A percentile compares a stretch with the other conserved stretches of the same genome.
Evolutionary conservation across 2,113 vertebrate genomes (phyloP).

Genomic region (Leucoraja erinaceus): DNA sequence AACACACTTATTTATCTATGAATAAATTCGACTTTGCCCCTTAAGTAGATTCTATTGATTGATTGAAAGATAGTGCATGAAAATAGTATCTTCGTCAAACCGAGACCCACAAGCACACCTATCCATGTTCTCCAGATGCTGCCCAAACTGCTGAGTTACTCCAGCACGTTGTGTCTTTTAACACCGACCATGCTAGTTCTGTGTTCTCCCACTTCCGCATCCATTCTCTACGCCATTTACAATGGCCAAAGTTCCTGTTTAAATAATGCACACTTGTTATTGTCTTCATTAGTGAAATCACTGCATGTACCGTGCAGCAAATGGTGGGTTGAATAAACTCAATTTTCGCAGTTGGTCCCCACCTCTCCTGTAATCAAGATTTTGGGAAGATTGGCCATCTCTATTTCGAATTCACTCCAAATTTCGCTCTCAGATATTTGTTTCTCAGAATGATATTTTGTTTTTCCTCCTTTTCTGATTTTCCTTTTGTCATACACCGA

Average conservation of each 20-base stretch:
- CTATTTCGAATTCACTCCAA: not conserved
- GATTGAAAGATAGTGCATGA: too few relatives aligned
- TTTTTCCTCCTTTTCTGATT: not conserved
- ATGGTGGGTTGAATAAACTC: not conserved
- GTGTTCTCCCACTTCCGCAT: too few relatives aligned
- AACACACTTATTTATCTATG: conserved; percentile 18
- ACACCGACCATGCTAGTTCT: too few relatives aligned
- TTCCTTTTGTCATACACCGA: not conserved
- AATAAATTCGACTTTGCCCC: not conserved
- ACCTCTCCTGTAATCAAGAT: not conserved
- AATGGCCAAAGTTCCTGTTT: not conserved
- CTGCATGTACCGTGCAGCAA: not conserved
- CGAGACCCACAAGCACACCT: too few relatives aligned
- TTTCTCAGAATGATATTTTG: not conserved
- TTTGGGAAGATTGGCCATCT: not conserved
- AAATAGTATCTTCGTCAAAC: too few relatives aligned
- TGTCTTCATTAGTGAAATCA: not conserved
- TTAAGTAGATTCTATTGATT: not conserved
- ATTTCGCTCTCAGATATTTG: not conserved
- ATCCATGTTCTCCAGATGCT: too few relatives aligned
- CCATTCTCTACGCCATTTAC: too few relatives aligned
- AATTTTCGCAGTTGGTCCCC: not conserved
- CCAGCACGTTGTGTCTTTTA: too few relatives aligned
- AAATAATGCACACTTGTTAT: not conserved
- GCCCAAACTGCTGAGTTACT: too few relatives aligned